Percentiles rank a stretch among this genome's conserved stretches.
phyloP scores from a whole-genome alignment of 2,888 invertebrate genomes.

The Amblyjoppa fuscipennis region DNA sequence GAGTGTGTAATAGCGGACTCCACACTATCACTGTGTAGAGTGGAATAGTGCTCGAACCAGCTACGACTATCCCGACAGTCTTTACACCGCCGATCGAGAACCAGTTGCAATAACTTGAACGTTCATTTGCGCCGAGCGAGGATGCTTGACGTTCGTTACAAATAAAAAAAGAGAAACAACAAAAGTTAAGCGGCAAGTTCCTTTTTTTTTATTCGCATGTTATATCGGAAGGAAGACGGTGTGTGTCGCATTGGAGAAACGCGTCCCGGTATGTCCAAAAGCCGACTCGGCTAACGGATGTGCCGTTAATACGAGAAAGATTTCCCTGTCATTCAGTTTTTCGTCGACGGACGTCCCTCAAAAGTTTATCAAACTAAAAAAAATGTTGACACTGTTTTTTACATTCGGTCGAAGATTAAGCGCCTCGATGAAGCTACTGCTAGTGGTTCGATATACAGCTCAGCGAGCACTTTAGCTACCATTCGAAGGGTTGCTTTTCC shows the following conservation, averaged over 20 bases:
- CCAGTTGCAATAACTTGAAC: conserved; percentile 59
- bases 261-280: conserved; percentile 7
- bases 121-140: conserved; percentile 22
- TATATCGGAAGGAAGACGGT: conserved; percentile 26
- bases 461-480: not conserved
- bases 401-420: not conserved
- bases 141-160: too few relatives aligned
- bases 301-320: conserved; percentile 6
- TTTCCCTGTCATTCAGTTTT: not conserved
- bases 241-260: conserved; percentile 16
- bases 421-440: not conserved
- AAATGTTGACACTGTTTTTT: not conserved
- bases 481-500: conserved; percentile 40
- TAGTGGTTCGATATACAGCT: not conserved
- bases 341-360: not conserved
- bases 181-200: not conserved
- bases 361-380: not conserved
- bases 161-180: not conserved
- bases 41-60: conserved; percentile 14
- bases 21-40: conserved; percentile 17
- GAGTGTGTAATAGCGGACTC: conserved; percentile 46
- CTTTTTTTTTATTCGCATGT: conserved; percentile 9
- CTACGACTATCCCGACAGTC: conserved; percentile 40
- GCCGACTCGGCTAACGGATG: not conserved
- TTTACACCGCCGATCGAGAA: conserved; percentile 65